Base-by-base conservation (phyloP, 2,888 invertebrate species). In the Phymatocera aterrima region DNA sequence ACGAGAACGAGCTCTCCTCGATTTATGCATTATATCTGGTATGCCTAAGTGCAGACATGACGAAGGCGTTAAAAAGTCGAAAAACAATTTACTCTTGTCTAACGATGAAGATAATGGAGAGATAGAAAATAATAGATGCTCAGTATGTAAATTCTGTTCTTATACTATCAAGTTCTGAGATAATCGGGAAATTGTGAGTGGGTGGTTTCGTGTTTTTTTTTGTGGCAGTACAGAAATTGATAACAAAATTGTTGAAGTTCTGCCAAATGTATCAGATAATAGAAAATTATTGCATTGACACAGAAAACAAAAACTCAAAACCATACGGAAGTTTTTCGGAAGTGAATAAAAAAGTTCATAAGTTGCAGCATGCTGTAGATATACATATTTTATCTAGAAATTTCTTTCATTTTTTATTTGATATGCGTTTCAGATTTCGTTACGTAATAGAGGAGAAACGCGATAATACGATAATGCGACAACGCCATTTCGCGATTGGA, bases 151-250 rank as follows among this genome's bases (percentile, higher is more conserved):
- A 43, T 68, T 68, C 68, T 15, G 68, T 24, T 68, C 68, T 12
- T 68, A 68, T 37, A 64, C 64, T 15, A 68, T 68, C 18, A 68
- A 68, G 28, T 68, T 68, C 43, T 68, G 68, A 43, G 68, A 61
- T 61, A 6, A 34, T 60, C 18, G 48, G 48, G 18, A 48, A n/a
- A n/a, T n/a, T n/a, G n/a, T n/a, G n/a, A n/a, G n/a, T n/a, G n/a
- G n/a, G n/a, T n/a, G n/a, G n/a, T n/a, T 28, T 60, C 21, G 10
- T 28, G 2, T 60, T 31, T 60, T 31, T 15, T 51, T 51, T 51
- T 10, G 8, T 40, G n/a, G n/a, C n/a, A n/a, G 12, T 46, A 46
- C 18, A 46, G 18, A n/a, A 46, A 15, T 46, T 46, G 5, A n/a
- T 46, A 4, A 40, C n/a, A n/a, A n/a, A 40, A 10, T 2, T 3